Percentiles rank a stretch among this genome's conserved stretches.
These are phyloP conservation scores for Corythoichthys haematopterus DNA, from an alignment of 2,113 vertebrate species.

Conservation along the genomic window DNA sequence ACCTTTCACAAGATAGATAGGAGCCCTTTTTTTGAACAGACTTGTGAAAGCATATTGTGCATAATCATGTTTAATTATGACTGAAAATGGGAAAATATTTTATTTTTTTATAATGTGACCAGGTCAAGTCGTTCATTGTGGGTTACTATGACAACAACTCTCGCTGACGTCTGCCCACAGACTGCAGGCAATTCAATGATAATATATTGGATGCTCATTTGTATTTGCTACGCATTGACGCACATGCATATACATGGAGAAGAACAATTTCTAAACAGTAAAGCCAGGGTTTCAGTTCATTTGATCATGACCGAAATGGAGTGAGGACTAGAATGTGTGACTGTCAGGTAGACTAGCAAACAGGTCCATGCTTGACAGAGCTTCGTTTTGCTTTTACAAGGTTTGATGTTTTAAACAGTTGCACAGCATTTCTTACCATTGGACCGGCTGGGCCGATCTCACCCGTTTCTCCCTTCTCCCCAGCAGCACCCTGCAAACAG, in stretches of 20 bases:
- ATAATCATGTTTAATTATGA: not conserved
- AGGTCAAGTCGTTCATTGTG: conserved; percentile 1
- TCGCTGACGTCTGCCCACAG: conserved; percentile 15
- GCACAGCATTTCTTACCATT: conserved; percentile 74
- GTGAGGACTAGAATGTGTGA: not conserved
- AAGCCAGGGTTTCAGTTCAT: conserved; percentile 8
- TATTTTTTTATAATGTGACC: not conserved
- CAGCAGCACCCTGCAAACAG: conserved; percentile 77
- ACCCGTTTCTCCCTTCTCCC: conserved; percentile 88
- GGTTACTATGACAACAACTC: conserved; percentile 4
- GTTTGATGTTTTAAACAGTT: not conserved
- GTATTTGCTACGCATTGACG: conserved; percentile 11
- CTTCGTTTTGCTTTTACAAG: too few species aligned
- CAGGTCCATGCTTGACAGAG: not conserved
- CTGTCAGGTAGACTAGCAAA: conserved; percentile 5
- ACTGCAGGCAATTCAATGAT: not conserved
- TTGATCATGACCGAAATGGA: conserved; percentile 11
- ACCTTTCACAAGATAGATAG: not conserved
- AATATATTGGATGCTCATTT: conserved; percentile 20
- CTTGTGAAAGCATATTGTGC: not conserved
- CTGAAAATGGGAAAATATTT: not conserved
- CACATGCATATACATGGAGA: not conserved
- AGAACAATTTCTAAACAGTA: not conserved
- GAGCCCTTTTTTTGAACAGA: not conserved
- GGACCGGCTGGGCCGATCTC: conserved; percentile 79